Base-by-base conservation (phyloP, 2,113 vertebrate species). In the Lepisosteus osseus region DNA sequence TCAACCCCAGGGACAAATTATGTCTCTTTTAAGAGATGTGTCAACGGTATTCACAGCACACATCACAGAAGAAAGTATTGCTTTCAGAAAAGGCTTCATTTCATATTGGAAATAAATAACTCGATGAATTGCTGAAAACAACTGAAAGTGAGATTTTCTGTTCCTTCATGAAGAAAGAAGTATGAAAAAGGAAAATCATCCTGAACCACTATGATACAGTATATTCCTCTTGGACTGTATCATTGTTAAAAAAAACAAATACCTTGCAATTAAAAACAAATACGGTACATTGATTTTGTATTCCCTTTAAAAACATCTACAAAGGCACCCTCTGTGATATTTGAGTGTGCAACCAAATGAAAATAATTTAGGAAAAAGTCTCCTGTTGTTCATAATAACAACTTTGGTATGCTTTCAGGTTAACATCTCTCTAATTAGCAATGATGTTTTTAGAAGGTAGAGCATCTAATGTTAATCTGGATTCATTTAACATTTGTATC, bases 21-120 rank as follows among this genome's bases (percentile, higher is more conserved):
- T 80, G 80, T 81, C 79, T 80, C 72, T 85, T 86, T 79, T 78
- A 11, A 79, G 86, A 90, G 84, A 90, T 79, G 84, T 90, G 90
- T 91, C 89, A 90, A 72, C 87, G 85, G 82, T 76, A 83, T 83
- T 90, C 86, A 86, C 73, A 74, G 86, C 89, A 86, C 83, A 86
- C 83, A 85, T 90, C 86, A 83, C 83, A 79, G 79, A 76, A 63
- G 70, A 74, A 83, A 12, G 64, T 72, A 15, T 61, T 17, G 11
- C 67, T 70, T 61, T 51, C 71, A 86, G 70, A 55, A 79, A 76
- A 83, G 65, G 1, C 29, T 29, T 29, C 29, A 29, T 29, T 29
- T 29, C 29, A 29, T 29, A 29, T 29, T 29, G 29, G 29, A 29
- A 29, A 29, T 29, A 29, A 29, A 29, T 29, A 29, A 29, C 29